Base-by-base conservation (phyloP, 2,888 invertebrate genomes). In the Xanthorhoe spadicearia region DNA sequence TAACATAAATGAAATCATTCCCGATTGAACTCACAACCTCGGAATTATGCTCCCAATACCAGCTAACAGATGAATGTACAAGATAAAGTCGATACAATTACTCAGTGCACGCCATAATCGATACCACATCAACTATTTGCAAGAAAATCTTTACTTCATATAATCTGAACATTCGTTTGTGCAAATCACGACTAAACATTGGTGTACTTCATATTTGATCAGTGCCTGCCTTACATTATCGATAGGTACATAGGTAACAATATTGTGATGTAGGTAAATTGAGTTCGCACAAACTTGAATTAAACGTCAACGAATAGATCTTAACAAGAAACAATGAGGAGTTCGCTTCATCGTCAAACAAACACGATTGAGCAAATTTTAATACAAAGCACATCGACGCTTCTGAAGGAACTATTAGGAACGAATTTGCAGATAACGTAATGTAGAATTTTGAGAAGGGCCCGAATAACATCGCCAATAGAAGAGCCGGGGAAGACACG, bases 41-140 rank as follows among this genome's bases (percentile, higher is more conserved):
- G 92, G 92, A 92, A 92, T 89, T 78, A 92, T 93, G 93, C 92
- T 93, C 93, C 93, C 92, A 92, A 89, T 90, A 93, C 93, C 93
- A 93, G 92, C 93, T 89, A 80, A 85, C 83, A 83, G 86, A 85
- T 84, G 83, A 85, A 82, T 84, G 83, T 87, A 89, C 86, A 85
- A 84, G 77, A 83, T 79, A 84, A 60, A 77, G 73, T 82, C 77
- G 76, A 85, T 75, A 77, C 75, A 76, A 69, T 74, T 76, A 72
- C 77, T 75, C 70, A 77, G 84, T 86, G 86, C 83, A 83, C 79
- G 78, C 80, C 49, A 35, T 63, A 56, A 32, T 54, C 64, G 79
- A 86, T 83, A 80, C 59, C 57, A 71, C 65, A 71, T 64, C 56
- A 66, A 68, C 72, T 73, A 75, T 72, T 77, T 77, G 71, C 79